Base-by-base conservation (phyloP, 2,888 invertebrate species). In the Tridacna crocea region DNA sequence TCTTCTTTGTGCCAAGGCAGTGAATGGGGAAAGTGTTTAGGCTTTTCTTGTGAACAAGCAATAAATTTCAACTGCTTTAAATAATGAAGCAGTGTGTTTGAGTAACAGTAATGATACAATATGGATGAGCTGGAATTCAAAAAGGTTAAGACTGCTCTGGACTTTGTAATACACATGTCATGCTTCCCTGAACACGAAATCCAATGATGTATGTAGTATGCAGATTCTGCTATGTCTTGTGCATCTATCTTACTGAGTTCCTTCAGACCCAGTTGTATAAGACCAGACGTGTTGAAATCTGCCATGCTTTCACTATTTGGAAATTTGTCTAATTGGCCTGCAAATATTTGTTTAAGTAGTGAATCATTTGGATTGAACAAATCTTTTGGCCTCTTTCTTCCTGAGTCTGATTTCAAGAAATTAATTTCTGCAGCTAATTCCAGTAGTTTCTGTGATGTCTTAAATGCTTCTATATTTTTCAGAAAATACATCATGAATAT, bases 251-350 rank as follows among this genome's bases (percentile, higher is more conserved):
- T n/a, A 19, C 75, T 27, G 12, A 15, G 27, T 17, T 68, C 68
- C 68, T 82, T 86, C 22, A 86, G 55, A 58, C 86, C 83, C 19
- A 86, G 76, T 22, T 65, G 61, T 60, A 26, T 22, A 24, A 86
- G 27, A 15, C 68, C 74, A 17, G 17, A 60, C 10, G 65, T 68
- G 19, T 2, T 17, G 46, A 12, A 51, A n/a, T 66, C 27, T 46
- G 22, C n/a, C 46, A 68, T 58, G 0, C 51, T n/a, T 48, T 17
- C 8, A 22, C 8, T 11, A 48, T 12, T 12, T 22, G 70, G 70
- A 51, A 70, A 70, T 26, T 51, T 70, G 24, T 70, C 24, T 10
- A 0, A 51, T 27, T 78, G 61, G 46, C 75, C 79, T 11, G 15
- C 26, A 55, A 87, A 72, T n/a, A 87, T 27, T 17, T 61, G 46